Base-by-base conservation (phyloP, 2,113 vertebrate species). In the Vanacampus margaritifer region DNA sequence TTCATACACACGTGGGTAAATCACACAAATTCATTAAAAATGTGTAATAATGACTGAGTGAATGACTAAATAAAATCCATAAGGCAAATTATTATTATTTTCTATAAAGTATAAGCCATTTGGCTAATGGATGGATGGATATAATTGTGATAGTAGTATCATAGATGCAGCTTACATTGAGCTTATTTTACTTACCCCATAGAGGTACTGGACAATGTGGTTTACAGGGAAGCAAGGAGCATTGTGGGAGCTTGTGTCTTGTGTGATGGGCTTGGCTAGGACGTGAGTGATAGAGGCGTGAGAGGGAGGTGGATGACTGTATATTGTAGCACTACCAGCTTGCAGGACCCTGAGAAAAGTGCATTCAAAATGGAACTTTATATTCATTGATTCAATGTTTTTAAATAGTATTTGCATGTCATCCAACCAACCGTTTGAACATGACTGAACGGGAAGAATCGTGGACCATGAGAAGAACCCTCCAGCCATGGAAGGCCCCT, bases 401-500 rank as follows among this genome's bases (percentile, higher is more conserved):
- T 21, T 23, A 21, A 1, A 36, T 51, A 23, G 32, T 65, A 37
- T 23, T 14, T 37, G n/a, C 61, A 65, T 39, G 13, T 19, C 23
- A 19, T 41, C 21, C 13, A 37, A 6, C 87, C 64, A 88, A 98
- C 96, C 97, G 94, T 89, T 83, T 84, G 79, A 98, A 93, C 87
- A 91, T 91, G 50, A 84, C 86, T 78, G 90, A 93, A 77, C 64
- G 88, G 69, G 87, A 86, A 21, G 83, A 64, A 78, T 92, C 85
- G 67, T 89, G 83, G 77, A 94, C 75, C 72, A 89, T 85, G 21
- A 98, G 90, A 56, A 95, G 89, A 78, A 98, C 95, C 79, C 88
- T 94, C 97, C 96, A 98, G 82, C 84, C 93, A 86, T 96, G 93
- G 86, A 98, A 99, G 72, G 95, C 96, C 69, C 97, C 97, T 37